Evolutionary conservation across 1,140 invertebrate genomes (phyloP), one percentile per base, ranked within the genome.

Genomic region (Drosophila pseudoobscura): DNA sequence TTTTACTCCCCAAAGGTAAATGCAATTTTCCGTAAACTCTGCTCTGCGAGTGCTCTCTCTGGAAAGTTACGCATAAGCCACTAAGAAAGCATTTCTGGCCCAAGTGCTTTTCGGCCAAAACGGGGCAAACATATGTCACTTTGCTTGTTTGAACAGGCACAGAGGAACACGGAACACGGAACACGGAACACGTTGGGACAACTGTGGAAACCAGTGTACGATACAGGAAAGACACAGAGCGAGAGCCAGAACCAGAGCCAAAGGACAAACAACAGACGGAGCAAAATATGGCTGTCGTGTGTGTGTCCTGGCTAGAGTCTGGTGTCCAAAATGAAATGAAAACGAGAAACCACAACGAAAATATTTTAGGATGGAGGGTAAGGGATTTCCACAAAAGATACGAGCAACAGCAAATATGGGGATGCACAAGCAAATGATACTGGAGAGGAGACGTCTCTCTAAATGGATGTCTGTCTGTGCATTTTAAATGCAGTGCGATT

Each of bases 51-150:
- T 11, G 22, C 53, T 8, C 4, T 29, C 17, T 73, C 2, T 20
- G n/a, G 22, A 35, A 50, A 31, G 50, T 61, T 72, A 72, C 69
- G 66, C 69, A 72, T 71, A 61, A 56, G 69, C 50, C 71, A 54
- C 46, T 6, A 57, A 59, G 53, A 57, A 72, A 56, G 11, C 60
- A 74, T 46, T 57, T 17, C 43, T 44, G 61, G 39, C 53, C 47
- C 46, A 35, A 74, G 71, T 74, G 70, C 24, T 62, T 47, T 74
- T 49, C 74, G 46, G 35, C 44, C 65, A 69, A 68, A 68, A 44
- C 41, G 24, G 65, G 26, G 44, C 11, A 4, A 57, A 50, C 66
- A 69, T 70, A 45, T 70, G 66, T 69, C 65, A 49, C 63, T 20
- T 43, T 63, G 52, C 62, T 39, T 43, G 63, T 35, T 47, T 35